A percentile compares a stretch with the other conserved stretches of the same genome.
Evolutionary conservation across 2,113 vertebrate genomes (phyloP).

Genomic region (Nematolebias whitei): DNA sequence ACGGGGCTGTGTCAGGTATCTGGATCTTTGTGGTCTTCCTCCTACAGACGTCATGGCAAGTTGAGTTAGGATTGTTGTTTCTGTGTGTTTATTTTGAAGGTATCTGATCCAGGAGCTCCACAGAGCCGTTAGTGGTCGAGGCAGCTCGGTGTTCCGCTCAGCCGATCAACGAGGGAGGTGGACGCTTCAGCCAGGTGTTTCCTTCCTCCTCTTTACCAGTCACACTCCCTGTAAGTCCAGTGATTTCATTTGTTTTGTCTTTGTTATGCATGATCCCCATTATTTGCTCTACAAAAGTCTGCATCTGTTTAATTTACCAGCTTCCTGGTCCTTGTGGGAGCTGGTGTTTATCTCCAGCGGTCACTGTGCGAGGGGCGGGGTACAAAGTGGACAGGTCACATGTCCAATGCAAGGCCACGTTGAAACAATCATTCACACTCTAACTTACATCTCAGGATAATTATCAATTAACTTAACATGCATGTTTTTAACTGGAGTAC

Average conservation of each 20-base stretch:
- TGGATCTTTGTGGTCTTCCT: background rate
- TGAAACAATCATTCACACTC: no score
- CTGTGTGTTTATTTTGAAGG: conserved; percentile 68
- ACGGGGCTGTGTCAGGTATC: conserved; percentile 91
- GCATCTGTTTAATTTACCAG: no score
- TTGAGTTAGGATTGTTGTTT: background rate
- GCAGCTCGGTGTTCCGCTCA: conserved; percentile 81
- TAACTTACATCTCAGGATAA: no score
- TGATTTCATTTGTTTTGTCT: background rate
- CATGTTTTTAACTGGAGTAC: no score
- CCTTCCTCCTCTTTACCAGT: conserved; percentile 92
- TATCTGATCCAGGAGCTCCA: conserved; percentile 89
- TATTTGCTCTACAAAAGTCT: no score
- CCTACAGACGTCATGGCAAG: background rate
- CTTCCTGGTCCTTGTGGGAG: no score
- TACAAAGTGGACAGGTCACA: no score
- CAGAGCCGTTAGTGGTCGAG: conserved; percentile 63
- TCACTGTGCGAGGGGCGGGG: no score
- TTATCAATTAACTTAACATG: no score
- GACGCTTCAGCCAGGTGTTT: conserved; percentile 80
- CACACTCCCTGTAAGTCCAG: conserved; percentile 93
- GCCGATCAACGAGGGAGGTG: conserved; percentile 82
- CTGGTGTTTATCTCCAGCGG: no score
- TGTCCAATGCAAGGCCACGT: no score
- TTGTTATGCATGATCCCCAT: no score